Base-by-base conservation (phyloP, 2,888 invertebrate species). In the Campoplex nolae region DNA sequence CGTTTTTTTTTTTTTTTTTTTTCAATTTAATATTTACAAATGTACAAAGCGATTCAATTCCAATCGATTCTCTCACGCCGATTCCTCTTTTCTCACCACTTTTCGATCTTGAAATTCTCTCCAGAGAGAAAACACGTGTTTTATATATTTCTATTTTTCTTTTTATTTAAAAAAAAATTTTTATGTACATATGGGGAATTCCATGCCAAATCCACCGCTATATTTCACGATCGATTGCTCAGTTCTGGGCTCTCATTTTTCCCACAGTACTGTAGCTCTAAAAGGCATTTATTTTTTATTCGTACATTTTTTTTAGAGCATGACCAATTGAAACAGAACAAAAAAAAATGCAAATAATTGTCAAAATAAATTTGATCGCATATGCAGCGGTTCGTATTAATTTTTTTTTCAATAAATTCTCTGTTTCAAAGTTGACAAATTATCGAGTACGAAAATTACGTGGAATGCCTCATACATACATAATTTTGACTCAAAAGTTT, bases 11-110 rank as follows among this genome's bases (percentile, higher is more conserved):
- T 42, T 42, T 42, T 42, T 38, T 58, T 51, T 79, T 76, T 62
- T 76, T 80, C 84, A 77, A 82, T 84, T 67, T 84, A 62, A 48
- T 92, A 92, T 92, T 90, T 92, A 92, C 92, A 92, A 90, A 92
- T 92, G 77, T 91, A 91, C 90, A 91, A 79, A 88, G 87, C 88
- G 87, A 88, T 89, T 90, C 88, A 90, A 90, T 90, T 90, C 88
- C 89, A 84, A 88, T 83, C 83, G 78, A 45, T 85, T 62, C 54
- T 86, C 58, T 23, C 48, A 51, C 54, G 35, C 70, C 48, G 48
- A 70, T 82, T 82, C 58, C 42, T 70, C 35, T 68, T 62, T 68
- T 42, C 38, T n/a, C n/a, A n/a, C 67, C 13, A 28, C 51, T 56
- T 54, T 45, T 42, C 23, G 58, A 54, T 68, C 65, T 74, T 67